Conservation (phyloP, 2,113 vertebrate genomes). For the Paramisgurnus dabryanus region DNA sequence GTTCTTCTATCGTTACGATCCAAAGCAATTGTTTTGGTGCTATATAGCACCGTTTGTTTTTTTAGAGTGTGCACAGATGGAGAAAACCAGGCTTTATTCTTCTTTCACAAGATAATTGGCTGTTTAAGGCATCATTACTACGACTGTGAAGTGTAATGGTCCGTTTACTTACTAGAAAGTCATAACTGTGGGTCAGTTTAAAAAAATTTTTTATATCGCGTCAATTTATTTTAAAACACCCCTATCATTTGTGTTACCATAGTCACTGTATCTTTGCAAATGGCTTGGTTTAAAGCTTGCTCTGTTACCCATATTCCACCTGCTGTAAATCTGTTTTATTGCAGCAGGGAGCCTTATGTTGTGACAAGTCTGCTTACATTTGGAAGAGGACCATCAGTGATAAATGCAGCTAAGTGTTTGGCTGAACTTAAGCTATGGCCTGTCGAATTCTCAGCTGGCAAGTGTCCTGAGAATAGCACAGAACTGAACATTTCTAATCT, state of each 20-base stretch:
- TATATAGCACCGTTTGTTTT: too few species aligned
- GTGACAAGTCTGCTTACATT: conserved; percentile 55
- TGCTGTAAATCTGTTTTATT: conserved; percentile 55
- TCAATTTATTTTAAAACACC: neutral
- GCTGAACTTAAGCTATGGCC: conserved; percentile 16
- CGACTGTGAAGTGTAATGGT: conserved; percentile 1
- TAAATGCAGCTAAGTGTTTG: conserved; percentile 50
- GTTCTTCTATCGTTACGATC: too few species aligned
- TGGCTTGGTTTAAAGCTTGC: conserved; percentile 29
- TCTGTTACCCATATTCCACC: conserved; percentile 28
- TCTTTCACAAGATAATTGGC: neutral
- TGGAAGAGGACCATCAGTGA: conserved; percentile 55
- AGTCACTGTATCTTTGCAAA: neutral
- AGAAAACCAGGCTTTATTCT: neutral
- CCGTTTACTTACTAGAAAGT: conserved; percentile 12
- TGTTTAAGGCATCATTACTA: conserved; percentile 9
- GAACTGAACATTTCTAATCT: conserved; percentile 51
- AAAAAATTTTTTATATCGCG: neutral
- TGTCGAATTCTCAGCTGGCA: conserved; percentile 25
- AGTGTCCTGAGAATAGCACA: conserved; percentile 40
- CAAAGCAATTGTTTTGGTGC: too few species aligned
- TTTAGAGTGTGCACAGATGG: too few species aligned
- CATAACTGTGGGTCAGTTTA: neutral
- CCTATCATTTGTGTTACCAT: conserved; percentile 34
- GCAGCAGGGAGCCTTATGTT: conserved; percentile 30